A percentile compares a stretch with the other conserved stretches of the same genome.
Evolutionary conservation across 2,797 vertebrate species (phyloP).

Genomic region (Scolopax bukidnonensis): DNA sequence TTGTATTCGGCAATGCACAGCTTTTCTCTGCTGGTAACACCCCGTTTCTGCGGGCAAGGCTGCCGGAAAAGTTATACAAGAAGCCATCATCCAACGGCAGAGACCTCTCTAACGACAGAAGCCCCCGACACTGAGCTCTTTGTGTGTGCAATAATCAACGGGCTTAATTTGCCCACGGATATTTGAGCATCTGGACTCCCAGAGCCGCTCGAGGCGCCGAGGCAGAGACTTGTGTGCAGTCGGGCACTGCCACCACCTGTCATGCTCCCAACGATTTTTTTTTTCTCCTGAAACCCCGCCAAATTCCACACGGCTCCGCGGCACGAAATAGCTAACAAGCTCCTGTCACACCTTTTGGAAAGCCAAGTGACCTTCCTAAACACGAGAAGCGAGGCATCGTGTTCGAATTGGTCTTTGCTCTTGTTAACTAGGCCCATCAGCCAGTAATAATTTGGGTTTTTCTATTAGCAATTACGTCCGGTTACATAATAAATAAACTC

Average conservation of each 20-base stretch:
- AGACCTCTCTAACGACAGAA: not conserved
- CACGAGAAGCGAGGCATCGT: rapidly evolving
- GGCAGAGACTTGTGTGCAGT: rapidly evolving
- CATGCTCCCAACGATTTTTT: rapidly evolving
- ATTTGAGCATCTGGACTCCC: not conserved
- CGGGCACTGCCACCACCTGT: not conserved
- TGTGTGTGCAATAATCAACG: rapidly evolving
- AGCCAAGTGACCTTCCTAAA: not conserved
- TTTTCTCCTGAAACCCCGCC: rapidly evolving
- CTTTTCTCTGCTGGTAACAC: not conserved
- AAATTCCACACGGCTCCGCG: rapidly evolving
- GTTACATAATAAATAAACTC: not conserved
- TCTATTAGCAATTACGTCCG: not conserved
- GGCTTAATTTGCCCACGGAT: not conserved
- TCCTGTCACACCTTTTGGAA: not conserved
- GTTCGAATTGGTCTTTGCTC: not conserved
- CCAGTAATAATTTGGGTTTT: not conserved
- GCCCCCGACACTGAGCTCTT: not conserved
- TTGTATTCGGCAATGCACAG: not conserved
- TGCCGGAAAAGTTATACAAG: not conserved
- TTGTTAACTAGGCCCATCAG: not conserved
- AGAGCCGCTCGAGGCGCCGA: rapidly evolving
- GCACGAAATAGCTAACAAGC: not conserved
- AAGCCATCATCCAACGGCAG: not conserved
- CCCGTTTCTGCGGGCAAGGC: not conserved